Conservation (phyloP, 1,140 invertebrate genomes). For the Heliconius eleuchia region DNA sequence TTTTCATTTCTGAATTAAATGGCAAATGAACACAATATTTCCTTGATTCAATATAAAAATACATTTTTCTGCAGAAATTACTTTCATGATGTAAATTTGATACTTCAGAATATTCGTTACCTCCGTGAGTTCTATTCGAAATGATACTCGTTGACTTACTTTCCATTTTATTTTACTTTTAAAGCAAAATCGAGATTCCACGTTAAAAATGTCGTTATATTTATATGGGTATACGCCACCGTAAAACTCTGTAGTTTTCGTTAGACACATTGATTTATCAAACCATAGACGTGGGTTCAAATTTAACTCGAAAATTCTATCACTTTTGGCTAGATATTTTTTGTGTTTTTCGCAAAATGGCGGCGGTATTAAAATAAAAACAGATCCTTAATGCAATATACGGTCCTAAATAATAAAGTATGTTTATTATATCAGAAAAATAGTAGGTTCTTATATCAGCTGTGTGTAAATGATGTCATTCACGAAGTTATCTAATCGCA, state of each 20-base stretch:
- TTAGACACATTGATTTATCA: too few relatives aligned
- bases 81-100: slow-evolving; percentile 4
- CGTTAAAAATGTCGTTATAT: neutral
- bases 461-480: slow-evolving; percentile 1
- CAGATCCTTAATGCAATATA: too few relatives aligned
- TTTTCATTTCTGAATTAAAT: neutral
- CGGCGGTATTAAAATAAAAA: too few relatives aligned
- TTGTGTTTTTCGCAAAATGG: too few relatives aligned
- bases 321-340: too few relatives aligned
- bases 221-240: neutral
- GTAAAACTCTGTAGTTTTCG: too few relatives aligned
- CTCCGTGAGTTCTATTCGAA: neutral
- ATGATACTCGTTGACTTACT: slow-evolving; percentile 10
- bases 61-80: neutral
- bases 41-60: neutral
- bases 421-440: too few relatives aligned
- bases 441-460: neutral
- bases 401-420: too few relatives aligned
- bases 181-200: slow-evolving; percentile 1
- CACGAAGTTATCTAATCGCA: neutral
- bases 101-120: slow-evolving; percentile 8
- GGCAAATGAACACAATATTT: neutral
- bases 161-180: slow-evolving; percentile 1
- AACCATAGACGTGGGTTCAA: too few relatives aligned
- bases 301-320: too few relatives aligned